phyloP scores from a whole-genome alignment of 2,888 invertebrate species.

The Rosalia funebris region DNA sequence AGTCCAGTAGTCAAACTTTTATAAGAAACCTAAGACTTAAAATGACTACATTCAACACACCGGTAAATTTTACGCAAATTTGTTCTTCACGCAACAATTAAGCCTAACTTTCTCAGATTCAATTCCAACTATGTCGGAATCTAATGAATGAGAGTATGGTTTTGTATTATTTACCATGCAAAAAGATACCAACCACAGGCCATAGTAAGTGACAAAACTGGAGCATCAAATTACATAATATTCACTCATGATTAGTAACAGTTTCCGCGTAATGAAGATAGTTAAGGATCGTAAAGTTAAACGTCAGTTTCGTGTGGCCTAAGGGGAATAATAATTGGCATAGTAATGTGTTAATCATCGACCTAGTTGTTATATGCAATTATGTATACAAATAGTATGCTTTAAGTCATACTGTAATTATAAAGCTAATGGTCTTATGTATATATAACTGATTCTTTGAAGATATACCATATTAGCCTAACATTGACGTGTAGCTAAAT shows the following conservation, averaged over 20 bases:
- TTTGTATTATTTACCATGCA: slow-evolving; percentile 12
- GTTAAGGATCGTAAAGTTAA: too few species aligned
- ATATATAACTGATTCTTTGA: too few species aligned
- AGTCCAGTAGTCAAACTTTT: too few species aligned
- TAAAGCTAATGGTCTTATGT: too few species aligned
- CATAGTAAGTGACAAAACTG: background rate
- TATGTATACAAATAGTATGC: too few species aligned
- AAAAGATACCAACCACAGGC: background rate
- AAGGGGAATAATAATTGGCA: too few species aligned
- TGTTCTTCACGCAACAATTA: slow-evolving; percentile 39
- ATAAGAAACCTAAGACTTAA: background rate
- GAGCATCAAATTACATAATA: background rate
- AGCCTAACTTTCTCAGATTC: slow-evolving; percentile 32
- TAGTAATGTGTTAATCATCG: too few species aligned
- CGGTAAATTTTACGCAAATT: slow-evolving; percentile 37
- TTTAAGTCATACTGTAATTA: too few species aligned
- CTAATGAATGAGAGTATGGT: slow-evolving; percentile 21
- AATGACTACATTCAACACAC: slow-evolving; percentile 28
- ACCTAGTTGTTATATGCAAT: too few species aligned
- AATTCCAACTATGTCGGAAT: slow-evolving; percentile 26
- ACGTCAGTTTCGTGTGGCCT: too few species aligned
- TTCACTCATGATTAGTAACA: background rate
- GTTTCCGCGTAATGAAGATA: background rate
- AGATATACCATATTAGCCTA: too few species aligned
- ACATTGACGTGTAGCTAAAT: too few species aligned